Conservation (phyloP, 2,888 invertebrate species). For the Meiosimyza decipiens region DNA sequence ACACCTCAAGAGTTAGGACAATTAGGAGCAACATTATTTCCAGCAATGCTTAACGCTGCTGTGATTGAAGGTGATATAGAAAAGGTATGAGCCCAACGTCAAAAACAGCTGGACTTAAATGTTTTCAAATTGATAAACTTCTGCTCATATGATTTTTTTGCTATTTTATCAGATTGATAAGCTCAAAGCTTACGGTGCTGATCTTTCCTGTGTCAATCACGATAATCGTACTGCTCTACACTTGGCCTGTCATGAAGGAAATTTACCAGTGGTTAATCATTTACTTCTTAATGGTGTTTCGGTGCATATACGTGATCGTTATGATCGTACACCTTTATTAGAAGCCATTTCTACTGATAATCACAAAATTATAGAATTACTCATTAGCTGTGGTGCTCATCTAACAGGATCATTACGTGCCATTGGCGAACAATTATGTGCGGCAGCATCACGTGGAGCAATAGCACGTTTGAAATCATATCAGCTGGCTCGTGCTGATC, state of each 20-base stretch:
- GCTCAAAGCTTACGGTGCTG: conserved; percentile 73
- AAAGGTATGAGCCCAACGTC: conserved; percentile 64
- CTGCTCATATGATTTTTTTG: not conserved
- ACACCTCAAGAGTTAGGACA: conserved; percentile 70
- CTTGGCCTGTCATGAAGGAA: conserved; percentile 80
- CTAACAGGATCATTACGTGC: conserved; percentile 71
- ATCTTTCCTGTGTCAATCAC: conserved; percentile 78
- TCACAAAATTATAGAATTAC: conserved; percentile 73
- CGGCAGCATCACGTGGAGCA: conserved; percentile 74
- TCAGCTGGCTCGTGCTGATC: conserved; percentile 75
- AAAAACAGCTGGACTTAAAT: not conserved
- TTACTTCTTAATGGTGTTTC: conserved; percentile 83
- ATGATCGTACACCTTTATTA: conserved; percentile 77
- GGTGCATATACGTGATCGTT: conserved; percentile 80
- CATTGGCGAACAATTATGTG: conserved; percentile 76
- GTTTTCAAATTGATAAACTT: not conserved
- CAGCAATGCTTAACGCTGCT: conserved; percentile 76
- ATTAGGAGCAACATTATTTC: conserved; percentile 73
- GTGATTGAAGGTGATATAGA: conserved; percentile 69
- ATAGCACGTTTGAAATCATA: conserved; percentile 72
- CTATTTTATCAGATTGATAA: conserved; percentile 54
- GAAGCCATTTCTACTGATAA: conserved; percentile 77
- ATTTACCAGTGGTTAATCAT: conserved; percentile 75
- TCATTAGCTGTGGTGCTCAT: conserved; percentile 82
- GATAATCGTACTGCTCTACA: conserved; percentile 85